These are phyloP conservation scores for Paracentrotus lividus DNA, from an alignment of 53 echinoderm and acorn worm species.

Conservation along the genomic window DNA sequence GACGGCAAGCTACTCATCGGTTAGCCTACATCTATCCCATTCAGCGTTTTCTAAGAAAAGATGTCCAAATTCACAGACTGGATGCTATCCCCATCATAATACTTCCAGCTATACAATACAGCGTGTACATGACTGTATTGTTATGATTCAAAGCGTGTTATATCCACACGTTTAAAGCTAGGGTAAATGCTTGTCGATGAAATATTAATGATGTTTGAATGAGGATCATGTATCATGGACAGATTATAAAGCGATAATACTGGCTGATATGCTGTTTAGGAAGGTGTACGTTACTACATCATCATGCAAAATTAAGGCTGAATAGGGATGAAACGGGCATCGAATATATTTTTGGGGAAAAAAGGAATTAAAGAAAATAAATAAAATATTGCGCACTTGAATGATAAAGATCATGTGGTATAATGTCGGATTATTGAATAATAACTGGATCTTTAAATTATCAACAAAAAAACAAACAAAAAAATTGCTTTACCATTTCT, in stretches of 20 bases:
- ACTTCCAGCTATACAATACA: background rate
- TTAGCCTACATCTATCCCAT: background rate
- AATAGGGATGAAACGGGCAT: background rate
- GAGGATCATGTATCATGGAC: background rate
- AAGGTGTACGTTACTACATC: background rate
- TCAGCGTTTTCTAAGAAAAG: background rate
- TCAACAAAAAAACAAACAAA: too few relatives aligned
- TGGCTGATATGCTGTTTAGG: background rate
- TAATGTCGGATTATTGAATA: too few relatives aligned
- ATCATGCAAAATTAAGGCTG: background rate
- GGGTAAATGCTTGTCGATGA: background rate
- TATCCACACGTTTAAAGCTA: background rate
- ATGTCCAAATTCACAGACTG: background rate
- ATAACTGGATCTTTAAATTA: too few relatives aligned
- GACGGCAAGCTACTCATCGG: background rate
- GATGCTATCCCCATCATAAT: background rate
- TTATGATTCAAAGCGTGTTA: conserved; percentile 17
- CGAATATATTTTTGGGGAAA: background rate
- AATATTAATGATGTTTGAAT: conserved; percentile 22
- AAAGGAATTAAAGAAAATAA: too few relatives aligned
- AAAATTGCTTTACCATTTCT: too few relatives aligned
- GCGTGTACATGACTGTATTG: background rate
- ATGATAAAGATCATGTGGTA: too few relatives aligned
- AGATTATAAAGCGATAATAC: background rate
- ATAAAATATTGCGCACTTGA: too few relatives aligned